phyloP scores from a whole-genome alignment of 2,888 invertebrate genomes.

The Acanthococcus lagerstroemiae region DNA sequence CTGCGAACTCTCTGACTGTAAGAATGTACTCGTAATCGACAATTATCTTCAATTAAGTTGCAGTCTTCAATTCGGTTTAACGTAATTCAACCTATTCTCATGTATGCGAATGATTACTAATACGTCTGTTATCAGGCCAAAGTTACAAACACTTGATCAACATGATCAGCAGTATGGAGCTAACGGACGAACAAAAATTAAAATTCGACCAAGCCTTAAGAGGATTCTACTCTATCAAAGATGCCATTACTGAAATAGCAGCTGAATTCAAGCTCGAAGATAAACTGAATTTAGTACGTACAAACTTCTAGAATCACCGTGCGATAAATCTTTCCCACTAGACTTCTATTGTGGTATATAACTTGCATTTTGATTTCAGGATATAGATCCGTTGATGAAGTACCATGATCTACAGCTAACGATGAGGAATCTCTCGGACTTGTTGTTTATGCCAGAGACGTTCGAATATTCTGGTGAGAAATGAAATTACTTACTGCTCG shows the following conservation, averaged over 20 bases:
- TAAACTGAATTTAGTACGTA: constrained; percentile 10
- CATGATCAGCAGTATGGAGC: constrained; percentile 5
- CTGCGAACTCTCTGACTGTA: too few species aligned
- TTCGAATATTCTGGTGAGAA: constrained; percentile 23
- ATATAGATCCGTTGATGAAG: constrained; percentile 21
- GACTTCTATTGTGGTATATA: background rate
- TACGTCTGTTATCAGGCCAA: too few species aligned
- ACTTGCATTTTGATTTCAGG: background rate
- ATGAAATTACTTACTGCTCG: too few species aligned
- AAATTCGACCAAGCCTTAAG: constrained; percentile 25
- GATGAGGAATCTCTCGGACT: constrained; percentile 11
- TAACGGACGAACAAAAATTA: constrained; percentile 14
- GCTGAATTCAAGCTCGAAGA: constrained; percentile 27
- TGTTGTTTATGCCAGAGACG: constrained; percentile 29
- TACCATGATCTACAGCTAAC: constrained; percentile 22
- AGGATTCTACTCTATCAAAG: constrained; percentile 10
- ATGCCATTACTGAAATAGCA: constrained; percentile 20
- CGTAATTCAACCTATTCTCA: background rate
- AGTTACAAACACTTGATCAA: constrained; percentile 24
- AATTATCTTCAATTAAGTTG: background rate
- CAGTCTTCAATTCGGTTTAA: background rate
- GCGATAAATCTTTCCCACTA: background rate
- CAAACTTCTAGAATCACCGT: background rate
- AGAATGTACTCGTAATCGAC: too few species aligned
- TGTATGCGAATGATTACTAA: too few species aligned